These are phyloP conservation scores for Andrena chrysosceles DNA, from an alignment of 2,888 invertebrate genomes.

Conservation along the genomic window DNA sequence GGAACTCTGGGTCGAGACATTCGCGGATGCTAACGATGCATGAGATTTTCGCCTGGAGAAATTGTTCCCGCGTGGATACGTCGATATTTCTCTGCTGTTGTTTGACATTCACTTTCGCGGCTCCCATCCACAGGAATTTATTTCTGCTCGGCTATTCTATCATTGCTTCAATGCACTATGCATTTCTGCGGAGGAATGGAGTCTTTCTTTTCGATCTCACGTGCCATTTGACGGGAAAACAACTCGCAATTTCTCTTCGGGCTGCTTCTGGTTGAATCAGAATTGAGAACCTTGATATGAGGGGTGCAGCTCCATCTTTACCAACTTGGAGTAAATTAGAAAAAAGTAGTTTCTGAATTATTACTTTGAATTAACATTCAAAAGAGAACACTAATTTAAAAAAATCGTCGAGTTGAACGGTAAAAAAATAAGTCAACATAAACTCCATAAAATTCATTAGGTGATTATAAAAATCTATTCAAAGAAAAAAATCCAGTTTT, in stretches of 20 bases:
- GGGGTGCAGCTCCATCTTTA: no score
- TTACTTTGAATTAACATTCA: no score
- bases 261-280: neutral
- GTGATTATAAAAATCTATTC: no score
- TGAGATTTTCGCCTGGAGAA: constrained; percentile 7
- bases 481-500: no score
- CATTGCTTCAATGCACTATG: neutral
- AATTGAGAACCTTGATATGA: no score
- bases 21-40: constrained; percentile 32
- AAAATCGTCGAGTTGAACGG: no score
- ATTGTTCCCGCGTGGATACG: neutral
- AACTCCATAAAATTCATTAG: no score
- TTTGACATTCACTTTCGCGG: neutral
- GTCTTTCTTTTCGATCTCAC: neutral
- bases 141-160: neutral
- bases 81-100: constrained; percentile 36
- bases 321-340: no score
- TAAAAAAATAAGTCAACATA: no score
- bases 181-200: neutral
- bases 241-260: neutral
- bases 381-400: no score
- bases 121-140: neutral
- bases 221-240: neutral
- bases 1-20: neutral
- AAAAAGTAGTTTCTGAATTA: no score